Evolutionary conservation across 2,113 vertebrate genomes (phyloP).

Genomic region (Trichechus manatus): DNA sequence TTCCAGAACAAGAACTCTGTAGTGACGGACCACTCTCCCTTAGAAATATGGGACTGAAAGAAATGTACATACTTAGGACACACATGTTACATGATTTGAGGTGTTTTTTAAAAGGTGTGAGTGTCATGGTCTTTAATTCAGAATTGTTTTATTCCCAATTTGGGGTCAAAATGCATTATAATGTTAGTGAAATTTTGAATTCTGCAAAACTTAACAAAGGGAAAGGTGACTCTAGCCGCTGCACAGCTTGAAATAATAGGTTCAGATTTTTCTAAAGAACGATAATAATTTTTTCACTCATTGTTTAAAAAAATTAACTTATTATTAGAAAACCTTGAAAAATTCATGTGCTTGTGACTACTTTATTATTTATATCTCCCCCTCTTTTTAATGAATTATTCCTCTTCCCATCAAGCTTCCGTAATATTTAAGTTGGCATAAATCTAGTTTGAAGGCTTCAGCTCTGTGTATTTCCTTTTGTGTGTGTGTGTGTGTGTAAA

Average conservation of each 20-base stretch:
- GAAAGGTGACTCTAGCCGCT: background rate
- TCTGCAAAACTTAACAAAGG: background rate
- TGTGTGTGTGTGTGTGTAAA: background rate
- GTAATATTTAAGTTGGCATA: background rate
- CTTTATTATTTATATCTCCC: background rate
- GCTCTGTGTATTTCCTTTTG: background rate
- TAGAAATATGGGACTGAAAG: background rate
- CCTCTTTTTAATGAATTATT: background rate
- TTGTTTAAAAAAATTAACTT: slow-evolving; percentile 13
- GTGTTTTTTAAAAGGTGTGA: background rate
- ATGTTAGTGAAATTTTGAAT: slow-evolving; percentile 5
- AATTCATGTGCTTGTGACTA: background rate
- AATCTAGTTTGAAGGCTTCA: slow-evolving; percentile 29
- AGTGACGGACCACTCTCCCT: background rate
- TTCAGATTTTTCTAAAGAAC: slow-evolving; percentile 18
- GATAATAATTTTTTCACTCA: background rate
- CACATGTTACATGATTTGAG: too few relatives aligned
- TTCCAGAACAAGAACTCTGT: background rate
- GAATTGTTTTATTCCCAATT: background rate
- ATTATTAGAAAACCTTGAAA: slow-evolving; percentile 22
- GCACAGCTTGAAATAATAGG: background rate
- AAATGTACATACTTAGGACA: background rate
- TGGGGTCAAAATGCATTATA: background rate
- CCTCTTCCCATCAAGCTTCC: background rate
- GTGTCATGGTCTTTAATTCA: slow-evolving; percentile 33